Percentiles rank a stretch among this genome's conserved stretches.
These are phyloP conservation scores for Cancer borealis DNA, from an alignment of 2,888 invertebrate species.

Conservation along the genomic window DNA sequence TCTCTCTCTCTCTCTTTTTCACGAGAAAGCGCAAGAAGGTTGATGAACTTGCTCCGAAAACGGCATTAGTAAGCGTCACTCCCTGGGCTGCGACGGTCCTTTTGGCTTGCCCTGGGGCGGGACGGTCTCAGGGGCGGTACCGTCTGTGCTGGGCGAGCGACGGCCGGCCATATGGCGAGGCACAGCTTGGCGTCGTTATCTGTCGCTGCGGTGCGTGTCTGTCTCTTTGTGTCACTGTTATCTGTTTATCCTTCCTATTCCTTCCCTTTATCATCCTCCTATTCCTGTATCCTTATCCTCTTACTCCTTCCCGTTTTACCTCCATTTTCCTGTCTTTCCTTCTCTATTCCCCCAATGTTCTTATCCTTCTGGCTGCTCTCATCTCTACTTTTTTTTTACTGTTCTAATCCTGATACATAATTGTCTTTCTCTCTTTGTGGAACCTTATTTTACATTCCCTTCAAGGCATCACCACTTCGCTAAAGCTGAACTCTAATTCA, in stretches of 20 bases:
- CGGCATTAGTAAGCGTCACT: slow-evolving; percentile 23
- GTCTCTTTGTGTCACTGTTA: neutral
- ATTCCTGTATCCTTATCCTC: neutral
- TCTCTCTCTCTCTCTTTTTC: neutral
- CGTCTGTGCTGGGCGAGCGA: slow-evolving; percentile 1
- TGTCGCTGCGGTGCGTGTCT: slow-evolving; percentile 14
- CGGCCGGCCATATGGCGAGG: slow-evolving; percentile 5
- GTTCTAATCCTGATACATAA: neutral
- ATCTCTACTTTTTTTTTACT: neutral
- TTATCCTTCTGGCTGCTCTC: neutral
- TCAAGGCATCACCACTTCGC: neutral
- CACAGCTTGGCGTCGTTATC: slow-evolving; percentile 20
- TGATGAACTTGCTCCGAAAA: slow-evolving; percentile 17
- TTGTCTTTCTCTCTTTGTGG: neutral
- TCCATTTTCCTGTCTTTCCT: neutral
- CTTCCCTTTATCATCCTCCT: neutral
- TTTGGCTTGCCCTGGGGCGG: neutral
- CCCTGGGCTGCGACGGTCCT: slow-evolving; percentile 11
- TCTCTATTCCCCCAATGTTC: neutral
- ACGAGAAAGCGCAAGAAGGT: slow-evolving; percentile 34
- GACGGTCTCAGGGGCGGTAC: slow-evolving; percentile 17
- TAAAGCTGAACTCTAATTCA: neutral
- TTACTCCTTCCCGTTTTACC: neutral
- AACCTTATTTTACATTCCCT: neutral
- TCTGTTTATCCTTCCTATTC: neutral